Base-by-base conservation (phyloP, 2,113 vertebrate genomes). In the Ochotona curzoniae region DNA sequence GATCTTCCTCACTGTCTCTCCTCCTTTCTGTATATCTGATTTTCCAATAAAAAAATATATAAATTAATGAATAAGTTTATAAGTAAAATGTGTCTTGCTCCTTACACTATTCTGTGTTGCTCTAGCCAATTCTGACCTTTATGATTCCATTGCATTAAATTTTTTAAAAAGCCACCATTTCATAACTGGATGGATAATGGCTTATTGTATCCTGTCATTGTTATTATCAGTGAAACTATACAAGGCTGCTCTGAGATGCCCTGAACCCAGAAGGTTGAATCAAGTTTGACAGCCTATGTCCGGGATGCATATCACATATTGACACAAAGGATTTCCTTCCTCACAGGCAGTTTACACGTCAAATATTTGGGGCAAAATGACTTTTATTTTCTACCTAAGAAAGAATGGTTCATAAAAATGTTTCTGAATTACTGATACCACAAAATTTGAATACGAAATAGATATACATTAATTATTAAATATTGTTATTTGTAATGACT, bases 141-240 rank as follows among this genome's bases (percentile, higher is more conserved):
- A 15, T 95, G 66, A 91, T 89, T 64, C 28, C 87, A 32, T 28
- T 76, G 81, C 91, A 80, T 44, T 80, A 92, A 83, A 38, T 1
- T 9, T 70, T 75, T 71, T 18, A 67, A 84, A 87, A 92, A 91
- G 54, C 23, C 89, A 8, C 0, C 61, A 90, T 85, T 96, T 95
- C 93, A 25, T 44, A 23, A 64, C 92, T 93, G 71, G 38, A 79
- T 86, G 18, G 88, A 85, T 76, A 95, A 94, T 87, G 89, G n/a
- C 47, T 90, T 85, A 35, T 38, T n/a, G 35, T 66, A 70, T 38
- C 54, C 92, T 93, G 75, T n/a, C n/a, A n/a, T 95, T 61, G 44
- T 93, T 92, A 91, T 44, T 90, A 63, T 63, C 44, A 80, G 47
- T 90, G 71, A 92, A 96, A 90, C 25, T 94, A 18, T 4, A 71